Evolutionary conservation across 35 echinoderm and acorn worm species (phyloP).

Genomic region (Heliocidaris tuberculata): DNA sequence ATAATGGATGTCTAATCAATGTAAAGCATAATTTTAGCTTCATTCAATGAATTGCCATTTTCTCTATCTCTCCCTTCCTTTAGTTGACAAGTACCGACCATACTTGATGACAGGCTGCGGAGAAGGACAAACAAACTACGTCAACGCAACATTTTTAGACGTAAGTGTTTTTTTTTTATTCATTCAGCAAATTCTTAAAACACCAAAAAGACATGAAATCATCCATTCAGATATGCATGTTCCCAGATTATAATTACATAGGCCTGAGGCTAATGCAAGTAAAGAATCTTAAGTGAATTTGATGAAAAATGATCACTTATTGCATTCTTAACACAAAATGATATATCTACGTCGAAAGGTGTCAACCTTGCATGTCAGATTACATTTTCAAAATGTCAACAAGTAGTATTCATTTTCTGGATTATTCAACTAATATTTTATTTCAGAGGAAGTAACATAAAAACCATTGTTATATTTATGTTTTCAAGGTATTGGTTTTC

Average conservation of each 20-base stretch:
- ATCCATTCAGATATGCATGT: neutral
- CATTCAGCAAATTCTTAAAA: neutral
- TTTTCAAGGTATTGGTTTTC: too few relatives aligned
- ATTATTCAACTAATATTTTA: too few relatives aligned
- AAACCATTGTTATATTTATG: too few relatives aligned
- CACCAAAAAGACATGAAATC: neutral
- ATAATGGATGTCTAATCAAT: too few relatives aligned
- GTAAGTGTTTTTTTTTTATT: slow-evolving; percentile 53
- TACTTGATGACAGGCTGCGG: slow-evolving; percentile 65
- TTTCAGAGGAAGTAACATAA: too few relatives aligned
- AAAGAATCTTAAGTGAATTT: neutral
- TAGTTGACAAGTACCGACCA: slow-evolving; percentile 77
- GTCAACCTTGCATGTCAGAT: too few relatives aligned
- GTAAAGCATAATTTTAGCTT: too few relatives aligned
- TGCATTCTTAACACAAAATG: too few relatives aligned
- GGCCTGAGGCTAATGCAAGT: neutral
- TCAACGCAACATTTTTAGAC: slow-evolving; percentile 75
- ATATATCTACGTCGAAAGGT: too few relatives aligned
- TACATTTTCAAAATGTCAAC: too few relatives aligned
- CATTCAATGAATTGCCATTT: neutral
- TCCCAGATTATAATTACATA: neutral
- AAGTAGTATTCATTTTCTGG: too few relatives aligned
- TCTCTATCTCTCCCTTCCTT: neutral
- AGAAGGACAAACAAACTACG: slow-evolving; percentile 61
- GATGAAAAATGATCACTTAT: neutral